A percentile compares a stretch with the other conserved stretches of the same genome.
Conservation (phyloP, 2,113 vertebrate genomes). For the Nycticebus coucang region DNA sequence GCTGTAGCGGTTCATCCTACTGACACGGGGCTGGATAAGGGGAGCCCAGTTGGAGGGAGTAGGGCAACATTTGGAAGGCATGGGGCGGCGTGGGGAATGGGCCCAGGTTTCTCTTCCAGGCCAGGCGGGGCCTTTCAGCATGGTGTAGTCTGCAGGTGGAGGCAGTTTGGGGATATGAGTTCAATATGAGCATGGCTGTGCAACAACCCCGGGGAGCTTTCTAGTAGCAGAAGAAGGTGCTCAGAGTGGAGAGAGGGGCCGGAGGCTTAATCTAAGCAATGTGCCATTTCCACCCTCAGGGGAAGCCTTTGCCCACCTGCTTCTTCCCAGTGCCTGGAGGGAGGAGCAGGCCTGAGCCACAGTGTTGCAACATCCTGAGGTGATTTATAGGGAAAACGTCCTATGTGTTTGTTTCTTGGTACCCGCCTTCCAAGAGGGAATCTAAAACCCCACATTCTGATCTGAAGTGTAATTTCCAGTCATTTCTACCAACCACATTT, state of each 20-base stretch:
- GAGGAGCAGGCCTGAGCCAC: background rate
- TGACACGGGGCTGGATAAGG: fast-evolving
- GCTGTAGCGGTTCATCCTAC: background rate
- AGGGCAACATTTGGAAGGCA: fast-evolving
- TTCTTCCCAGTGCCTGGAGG: background rate
- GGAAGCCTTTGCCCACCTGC: background rate
- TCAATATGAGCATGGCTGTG: fast-evolving
- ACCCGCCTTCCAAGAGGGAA: constrained; percentile 54
- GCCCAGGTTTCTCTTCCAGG: background rate
- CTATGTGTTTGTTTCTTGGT: constrained; percentile 52
- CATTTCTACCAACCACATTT: constrained; percentile 75
- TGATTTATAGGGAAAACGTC: constrained; percentile 66
- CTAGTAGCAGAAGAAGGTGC: background rate
- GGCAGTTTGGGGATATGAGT: background rate
- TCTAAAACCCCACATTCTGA: constrained; percentile 69
- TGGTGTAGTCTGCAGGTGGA: background rate
- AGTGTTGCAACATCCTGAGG: background rate
- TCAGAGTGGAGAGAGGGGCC: background rate
- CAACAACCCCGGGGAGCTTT: background rate
- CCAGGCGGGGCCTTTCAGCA: background rate
- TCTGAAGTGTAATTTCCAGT: constrained; percentile 72
- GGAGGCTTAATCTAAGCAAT: background rate
- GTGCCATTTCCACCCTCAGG: background rate
- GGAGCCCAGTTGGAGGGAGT: background rate
- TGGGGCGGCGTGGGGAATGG: fast-evolving